Evolutionary conservation across 2,113 vertebrate species (phyloP).

Genomic region (Passer montanus): DNA sequence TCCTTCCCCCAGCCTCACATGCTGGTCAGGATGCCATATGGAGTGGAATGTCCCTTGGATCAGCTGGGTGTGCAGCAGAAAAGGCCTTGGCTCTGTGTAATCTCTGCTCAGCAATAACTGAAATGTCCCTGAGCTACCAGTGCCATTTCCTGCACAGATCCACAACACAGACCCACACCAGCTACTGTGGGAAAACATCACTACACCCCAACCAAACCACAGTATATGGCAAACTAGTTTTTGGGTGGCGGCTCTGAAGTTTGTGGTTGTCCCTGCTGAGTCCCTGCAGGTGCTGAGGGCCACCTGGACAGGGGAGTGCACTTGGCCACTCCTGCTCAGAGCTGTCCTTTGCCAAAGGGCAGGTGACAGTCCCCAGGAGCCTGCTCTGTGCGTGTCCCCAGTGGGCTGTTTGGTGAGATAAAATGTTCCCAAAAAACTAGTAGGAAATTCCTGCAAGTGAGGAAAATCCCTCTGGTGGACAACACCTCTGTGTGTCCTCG

Average conservation of each 20-base stretch:
- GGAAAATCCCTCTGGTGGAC: not conserved
- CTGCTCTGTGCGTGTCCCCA: not conserved
- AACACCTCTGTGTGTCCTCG: rapidly evolving
- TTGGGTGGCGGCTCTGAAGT: not conserved
- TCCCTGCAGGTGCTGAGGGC: too few relatives aligned
- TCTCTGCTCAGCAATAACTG: not conserved
- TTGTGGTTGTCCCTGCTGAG: too few relatives aligned
- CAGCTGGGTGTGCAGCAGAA: not conserved
- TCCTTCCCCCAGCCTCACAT: not conserved
- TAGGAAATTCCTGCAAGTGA: not conserved
- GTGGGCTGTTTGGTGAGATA: not conserved
- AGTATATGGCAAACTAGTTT: not conserved
- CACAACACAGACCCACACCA: not conserved
- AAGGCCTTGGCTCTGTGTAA: not conserved
- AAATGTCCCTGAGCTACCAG: not conserved
- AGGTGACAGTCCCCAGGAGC: not conserved
- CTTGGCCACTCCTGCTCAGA: not conserved
- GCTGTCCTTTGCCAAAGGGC: not conserved
- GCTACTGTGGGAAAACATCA: not conserved
- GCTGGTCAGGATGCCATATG: not conserved
- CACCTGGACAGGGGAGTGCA: not conserved
- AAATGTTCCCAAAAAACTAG: not conserved
- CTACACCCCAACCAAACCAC: not conserved
- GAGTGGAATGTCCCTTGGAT: not conserved
- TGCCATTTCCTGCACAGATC: not conserved